A percentile compares a stretch with the other conserved stretches of the same genome.
phyloP scores from a whole-genome alignment of 1,140 invertebrate genomes.

The Phenacoccus solenopsis region DNA sequence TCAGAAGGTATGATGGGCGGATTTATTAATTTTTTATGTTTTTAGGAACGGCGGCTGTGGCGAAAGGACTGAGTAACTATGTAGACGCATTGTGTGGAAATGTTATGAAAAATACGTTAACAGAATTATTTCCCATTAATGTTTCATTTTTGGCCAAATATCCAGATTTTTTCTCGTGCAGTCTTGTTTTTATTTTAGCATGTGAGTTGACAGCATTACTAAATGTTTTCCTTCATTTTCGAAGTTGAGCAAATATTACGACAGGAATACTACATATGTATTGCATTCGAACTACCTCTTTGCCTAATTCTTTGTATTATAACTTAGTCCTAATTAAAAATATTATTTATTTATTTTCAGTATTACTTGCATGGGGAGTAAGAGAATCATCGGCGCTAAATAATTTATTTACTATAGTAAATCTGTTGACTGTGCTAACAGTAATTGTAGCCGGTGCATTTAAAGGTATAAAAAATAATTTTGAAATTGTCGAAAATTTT shows the following conservation, averaged over 20 bases:
- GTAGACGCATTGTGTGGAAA: slow-evolving; percentile 52
- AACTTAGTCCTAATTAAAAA: too few relatives aligned
- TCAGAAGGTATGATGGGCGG: too few relatives aligned
- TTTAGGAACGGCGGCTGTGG: slow-evolving; percentile 54
- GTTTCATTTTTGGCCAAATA: slow-evolving; percentile 45
- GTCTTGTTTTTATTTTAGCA: slow-evolving; percentile 42
- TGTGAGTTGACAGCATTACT: slow-evolving; percentile 35
- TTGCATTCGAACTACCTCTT: too few relatives aligned
- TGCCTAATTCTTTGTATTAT: too few relatives aligned
- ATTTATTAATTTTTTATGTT: slow-evolving; percentile 23
- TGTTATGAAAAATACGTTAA: slow-evolving; percentile 45
- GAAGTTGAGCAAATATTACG: too few relatives aligned
- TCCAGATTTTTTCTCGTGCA: slow-evolving; percentile 52
- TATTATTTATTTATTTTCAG: slow-evolving; percentile 34
- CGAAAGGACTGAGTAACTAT: slow-evolving; percentile 57
- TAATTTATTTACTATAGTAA: slow-evolving; percentile 78
- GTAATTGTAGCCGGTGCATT: slow-evolving; percentile 70
- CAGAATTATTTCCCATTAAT: slow-evolving; percentile 42
- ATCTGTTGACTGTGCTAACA: slow-evolving; percentile 68
- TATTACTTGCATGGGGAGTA: slow-evolving; percentile 65
- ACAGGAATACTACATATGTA: too few relatives aligned
- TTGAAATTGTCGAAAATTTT: too few relatives aligned
- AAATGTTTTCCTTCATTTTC: too few relatives aligned
- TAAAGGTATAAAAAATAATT: slow-evolving; percentile 45
- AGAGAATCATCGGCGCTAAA: slow-evolving; percentile 81